phyloP scores from a whole-genome alignment of 1,140 invertebrate species.

The Sitobion miscanthi region DNA sequence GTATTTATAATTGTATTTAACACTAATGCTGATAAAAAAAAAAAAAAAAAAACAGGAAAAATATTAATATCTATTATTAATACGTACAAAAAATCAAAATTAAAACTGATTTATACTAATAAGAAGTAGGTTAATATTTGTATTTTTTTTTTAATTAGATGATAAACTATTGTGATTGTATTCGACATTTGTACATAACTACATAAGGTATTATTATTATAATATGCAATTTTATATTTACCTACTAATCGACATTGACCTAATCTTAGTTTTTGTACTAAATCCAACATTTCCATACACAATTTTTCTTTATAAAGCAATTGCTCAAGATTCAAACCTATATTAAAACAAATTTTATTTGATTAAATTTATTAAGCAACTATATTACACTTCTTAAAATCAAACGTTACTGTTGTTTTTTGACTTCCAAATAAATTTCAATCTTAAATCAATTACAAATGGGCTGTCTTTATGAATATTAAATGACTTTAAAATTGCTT shows the following conservation, averaged over 20 bases:
- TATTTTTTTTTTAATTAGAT: not conserved
- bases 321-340: constrained; percentile 21
- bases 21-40: not conserved
- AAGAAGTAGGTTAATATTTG: not conserved
- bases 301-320: constrained; percentile 37
- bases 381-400: not conserved
- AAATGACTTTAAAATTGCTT: constrained; percentile 8
- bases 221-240: not conserved
- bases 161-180: too few species aligned
- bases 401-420: not conserved
- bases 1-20: not conserved
- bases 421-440: constrained; percentile 33
- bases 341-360: not conserved
- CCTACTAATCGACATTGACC: constrained; percentile 38
- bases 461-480: constrained; percentile 26
- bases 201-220: not conserved
- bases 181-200: too few species aligned
- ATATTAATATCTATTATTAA: not conserved
- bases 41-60: not conserved
- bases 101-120: not conserved
- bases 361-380: not conserved
- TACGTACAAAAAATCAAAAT: not conserved
- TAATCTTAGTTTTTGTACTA: constrained; percentile 26
- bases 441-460: constrained; percentile 32
- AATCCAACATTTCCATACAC: constrained; percentile 19